phyloP scores from a whole-genome alignment of 2,797 vertebrate species.

The Sarcoramphus papa region DNA sequence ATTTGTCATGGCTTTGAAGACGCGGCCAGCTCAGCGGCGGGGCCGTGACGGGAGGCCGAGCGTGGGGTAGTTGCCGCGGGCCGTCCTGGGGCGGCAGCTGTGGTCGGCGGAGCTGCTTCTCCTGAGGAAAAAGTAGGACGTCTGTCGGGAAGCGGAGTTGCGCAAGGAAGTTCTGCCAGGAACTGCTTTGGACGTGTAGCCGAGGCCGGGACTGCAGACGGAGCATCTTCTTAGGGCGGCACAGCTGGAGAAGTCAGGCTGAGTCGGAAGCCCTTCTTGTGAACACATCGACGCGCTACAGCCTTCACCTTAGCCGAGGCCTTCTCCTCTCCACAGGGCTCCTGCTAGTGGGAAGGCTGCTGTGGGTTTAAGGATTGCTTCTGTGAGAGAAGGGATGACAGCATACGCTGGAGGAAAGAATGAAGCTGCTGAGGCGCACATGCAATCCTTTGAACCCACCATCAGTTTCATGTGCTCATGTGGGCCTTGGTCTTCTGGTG shows the following conservation, averaged over 20 bases:
- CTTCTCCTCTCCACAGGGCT: too few species aligned
- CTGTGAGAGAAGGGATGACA: neutral
- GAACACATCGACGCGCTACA: fast-evolving
- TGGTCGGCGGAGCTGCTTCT: neutral
- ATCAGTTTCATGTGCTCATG: fast-evolving
- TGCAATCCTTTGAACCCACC: neutral
- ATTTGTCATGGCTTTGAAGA: neutral
- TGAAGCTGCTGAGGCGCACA: fast-evolving
- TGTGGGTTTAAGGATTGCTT: fast-evolving
- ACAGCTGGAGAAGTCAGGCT: too few species aligned
- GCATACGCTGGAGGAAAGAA: fast-evolving
- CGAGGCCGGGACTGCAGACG: neutral
- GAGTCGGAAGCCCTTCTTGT: too few species aligned
- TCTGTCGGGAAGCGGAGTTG: neutral
- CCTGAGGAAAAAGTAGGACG: neutral
- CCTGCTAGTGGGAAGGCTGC: neutral
- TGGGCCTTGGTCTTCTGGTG: neutral
- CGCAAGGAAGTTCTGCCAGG: neutral
- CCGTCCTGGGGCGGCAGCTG: neutral
- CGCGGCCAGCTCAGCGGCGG: neutral
- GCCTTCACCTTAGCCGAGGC: neutral
- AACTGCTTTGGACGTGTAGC: fast-evolving
- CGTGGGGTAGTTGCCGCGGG: neutral
- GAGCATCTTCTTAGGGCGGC: fast-evolving
- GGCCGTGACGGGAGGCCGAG: neutral